Base-by-base conservation (phyloP, 2,888 invertebrate species). In the Cryptus viduatorius region DNA sequence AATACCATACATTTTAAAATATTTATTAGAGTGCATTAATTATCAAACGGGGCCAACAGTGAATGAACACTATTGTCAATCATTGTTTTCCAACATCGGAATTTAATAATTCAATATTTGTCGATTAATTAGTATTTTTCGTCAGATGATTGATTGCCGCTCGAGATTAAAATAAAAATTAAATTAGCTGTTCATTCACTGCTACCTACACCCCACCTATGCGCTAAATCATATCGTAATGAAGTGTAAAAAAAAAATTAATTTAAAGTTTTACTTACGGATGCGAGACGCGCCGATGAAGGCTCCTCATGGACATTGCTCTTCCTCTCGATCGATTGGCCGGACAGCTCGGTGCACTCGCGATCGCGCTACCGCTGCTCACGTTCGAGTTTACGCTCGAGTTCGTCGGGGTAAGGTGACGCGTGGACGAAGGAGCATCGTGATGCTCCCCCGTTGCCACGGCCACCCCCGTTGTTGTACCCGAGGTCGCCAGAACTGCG, bases 211-310 rank as follows among this genome's bases (percentile, higher is more conserved):
- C 53, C 37, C n/a, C 29, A 46, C 31, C 12, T 10, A 50, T 14
- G 8, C 42, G 1, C n/a, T 4, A 31, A 69, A 37, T 37, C 8
- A 16, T 44, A 24, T 4, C 5, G 37, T 37, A 37, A 24, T 24
- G 24, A 24, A 24, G 24, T 24, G 24, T 24, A 24, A 24, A 24
- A 24, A 24, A 24, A 24, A 24, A 4, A 16, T 0, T 42, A 42
- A 31, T 42, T 4, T 37, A 50, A 42, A 50, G 59, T 50, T 24
- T 5, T 4, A 93, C 93, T 93, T 82, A 93, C 93, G 93, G 93
- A 89, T 93, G 93, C 80, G 93, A 93, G 86, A 93, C 93, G 84
- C 93, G 92, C 53, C 93, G 92, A 85, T 92, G 92, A 31, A 93
- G 91, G 77, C 93, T 93, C 86, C 93, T 92, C 91, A 93, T 90